A percentile compares a stretch with the other conserved stretches of the same genome.
Conservation (phyloP, 2,888 invertebrate species). For the Nineta flava region DNA sequence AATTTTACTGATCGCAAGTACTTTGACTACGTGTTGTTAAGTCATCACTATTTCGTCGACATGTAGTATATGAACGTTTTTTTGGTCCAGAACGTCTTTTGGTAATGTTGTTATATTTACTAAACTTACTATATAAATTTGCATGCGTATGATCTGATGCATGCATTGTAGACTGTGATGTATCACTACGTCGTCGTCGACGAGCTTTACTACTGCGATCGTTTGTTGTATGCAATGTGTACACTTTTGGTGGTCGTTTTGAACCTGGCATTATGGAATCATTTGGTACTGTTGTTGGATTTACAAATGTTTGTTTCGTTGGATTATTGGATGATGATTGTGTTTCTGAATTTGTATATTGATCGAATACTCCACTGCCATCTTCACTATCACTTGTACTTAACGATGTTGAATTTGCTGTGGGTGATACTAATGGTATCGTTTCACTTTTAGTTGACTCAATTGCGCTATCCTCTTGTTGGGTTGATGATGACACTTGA, state of each 20-base stretch:
- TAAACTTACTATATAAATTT: background rate
- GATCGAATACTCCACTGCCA: background rate
- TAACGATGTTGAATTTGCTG: background rate
- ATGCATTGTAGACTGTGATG: background rate
- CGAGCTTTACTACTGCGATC: background rate
- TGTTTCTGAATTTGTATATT: background rate
- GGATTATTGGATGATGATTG: background rate
- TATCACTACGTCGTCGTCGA: background rate
- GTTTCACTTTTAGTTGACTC: background rate
- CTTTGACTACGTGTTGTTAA: background rate
- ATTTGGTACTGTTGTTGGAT: conserved; percentile 3
- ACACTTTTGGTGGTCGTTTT: conserved; percentile 8
- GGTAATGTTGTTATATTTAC: background rate
- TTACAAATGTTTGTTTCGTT: background rate
- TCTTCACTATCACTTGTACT: background rate
- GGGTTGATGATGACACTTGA: background rate
- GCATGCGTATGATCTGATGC: background rate
- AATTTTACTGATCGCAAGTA: too few species aligned
- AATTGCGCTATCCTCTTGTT: background rate
- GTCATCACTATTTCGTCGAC: background rate
- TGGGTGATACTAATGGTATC: background rate
- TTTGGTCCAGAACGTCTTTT: background rate
- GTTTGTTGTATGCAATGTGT: background rate
- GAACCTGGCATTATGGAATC: conserved; percentile 10
- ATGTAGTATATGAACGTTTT: background rate